These are phyloP conservation scores for Archips crataeganus DNA, from an alignment of 2,888 invertebrate species.

Conservation along the genomic window DNA sequence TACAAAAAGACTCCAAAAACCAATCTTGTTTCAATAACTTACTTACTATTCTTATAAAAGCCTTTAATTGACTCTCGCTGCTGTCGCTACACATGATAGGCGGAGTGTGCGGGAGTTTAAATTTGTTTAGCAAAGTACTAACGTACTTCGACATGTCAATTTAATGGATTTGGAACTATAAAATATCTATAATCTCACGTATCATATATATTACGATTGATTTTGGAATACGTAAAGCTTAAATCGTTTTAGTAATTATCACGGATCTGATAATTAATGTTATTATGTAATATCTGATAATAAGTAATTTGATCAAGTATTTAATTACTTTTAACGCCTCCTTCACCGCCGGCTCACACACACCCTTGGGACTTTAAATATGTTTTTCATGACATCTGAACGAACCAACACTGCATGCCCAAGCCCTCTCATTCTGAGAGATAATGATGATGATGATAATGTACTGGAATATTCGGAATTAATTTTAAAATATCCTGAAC, in stretches of 20 bases:
- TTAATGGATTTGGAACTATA: conserved; percentile 13
- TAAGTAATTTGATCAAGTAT: too few relatives aligned
- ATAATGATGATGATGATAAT: too few relatives aligned
- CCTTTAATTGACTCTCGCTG: conserved; percentile 6
- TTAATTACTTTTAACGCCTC: too few relatives aligned
- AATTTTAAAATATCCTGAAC: too few relatives aligned
- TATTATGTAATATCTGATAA: background rate
- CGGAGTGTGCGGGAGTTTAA: conserved; percentile 11
- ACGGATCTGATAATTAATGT: background rate
- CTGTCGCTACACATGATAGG: conserved; percentile 5
- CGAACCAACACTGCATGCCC: too few relatives aligned
- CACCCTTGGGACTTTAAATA: too few relatives aligned
- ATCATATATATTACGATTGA: background rate
- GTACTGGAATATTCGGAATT: too few relatives aligned
- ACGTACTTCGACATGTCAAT: conserved; percentile 29
- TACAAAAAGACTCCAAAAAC: too few relatives aligned
- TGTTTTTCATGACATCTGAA: too few relatives aligned
- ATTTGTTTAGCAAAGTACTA: conserved; percentile 37
- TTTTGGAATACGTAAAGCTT: background rate
- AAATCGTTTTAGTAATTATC: background rate
- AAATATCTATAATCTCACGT: background rate
- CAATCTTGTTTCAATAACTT: too few relatives aligned
- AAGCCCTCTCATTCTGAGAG: too few relatives aligned
- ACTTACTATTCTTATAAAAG: background rate
- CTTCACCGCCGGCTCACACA: too few relatives aligned